Evolutionary conservation across 2,113 vertebrate genomes (phyloP), one percentile per base, ranked within the genome.

Genomic region (Amblyopsis rosae): DNA sequence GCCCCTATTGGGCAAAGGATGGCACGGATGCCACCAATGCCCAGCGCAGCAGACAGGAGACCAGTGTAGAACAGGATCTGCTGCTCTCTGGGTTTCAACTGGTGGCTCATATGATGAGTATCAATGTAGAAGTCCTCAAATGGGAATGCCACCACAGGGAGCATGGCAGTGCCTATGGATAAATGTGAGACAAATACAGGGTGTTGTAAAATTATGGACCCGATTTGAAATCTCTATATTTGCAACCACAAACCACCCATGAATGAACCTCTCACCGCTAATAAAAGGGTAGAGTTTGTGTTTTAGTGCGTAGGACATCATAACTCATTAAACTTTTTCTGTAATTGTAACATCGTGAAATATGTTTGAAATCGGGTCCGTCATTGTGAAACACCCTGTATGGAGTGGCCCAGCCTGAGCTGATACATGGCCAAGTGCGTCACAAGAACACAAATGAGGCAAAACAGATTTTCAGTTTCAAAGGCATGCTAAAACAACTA

Each of bases 131-230:
- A 91, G 67, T 95, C 95, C 75, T 96, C 96, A 56, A 95, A 95
- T 4, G 97, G 95, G 67, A 98, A 99, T 0, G 95, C 94, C 63
- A 95, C 93, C 41, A 93, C 87, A 0, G 96, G 95, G 54, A 98
- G 76, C 58, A 97, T 90, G 4, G 88, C 91, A 17, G 95, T 95
- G 49, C 97, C 96, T 98, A 15, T 69, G n/a, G 74, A 76, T n/a
- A 1, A 41, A 2, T 12, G 9, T 19, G 13, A 53, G 17, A 53
- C 26, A 26, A 26, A 26, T 26, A 26, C 26, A 26, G 26, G 26
- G 26, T 26, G 26, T 26, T 26, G 26, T 26, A 26, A 26, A 26
- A 26, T 26, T 1, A 26, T 26, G 26, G 26, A 26, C 26, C 26
- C 26, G 1, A 1, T 6, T 41, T 32, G 12, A 48, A 62, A 51